These are phyloP conservation scores for Dicrurus megarhynchus DNA, from an alignment of 2,113 vertebrate species.

Conservation along the genomic window DNA sequence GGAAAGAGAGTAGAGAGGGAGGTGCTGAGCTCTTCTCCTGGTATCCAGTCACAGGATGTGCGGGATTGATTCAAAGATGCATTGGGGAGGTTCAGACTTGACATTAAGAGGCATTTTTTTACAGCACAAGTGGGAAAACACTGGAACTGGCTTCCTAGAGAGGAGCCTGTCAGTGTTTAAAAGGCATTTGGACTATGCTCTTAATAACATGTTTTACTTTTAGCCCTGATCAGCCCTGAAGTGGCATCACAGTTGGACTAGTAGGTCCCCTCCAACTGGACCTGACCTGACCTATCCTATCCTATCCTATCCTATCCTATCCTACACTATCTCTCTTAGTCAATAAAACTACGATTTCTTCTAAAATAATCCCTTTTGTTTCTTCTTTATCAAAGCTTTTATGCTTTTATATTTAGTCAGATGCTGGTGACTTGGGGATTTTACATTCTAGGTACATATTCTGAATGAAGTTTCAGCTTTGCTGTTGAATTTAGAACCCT, in stretches of 20 bases:
- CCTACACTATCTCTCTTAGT: background rate
- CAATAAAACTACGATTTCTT: background rate
- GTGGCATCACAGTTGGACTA: background rate
- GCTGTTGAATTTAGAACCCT: background rate
- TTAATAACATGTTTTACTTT: background rate
- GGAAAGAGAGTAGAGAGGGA: background rate
- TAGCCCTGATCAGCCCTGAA: background rate
- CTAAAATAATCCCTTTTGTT: background rate
- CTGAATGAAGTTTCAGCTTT: background rate
- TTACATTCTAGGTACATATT: background rate
- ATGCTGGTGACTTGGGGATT: background rate
- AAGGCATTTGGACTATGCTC: background rate
- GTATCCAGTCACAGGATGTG: fast-evolving
- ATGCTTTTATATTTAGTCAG: background rate
- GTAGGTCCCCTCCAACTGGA: background rate
- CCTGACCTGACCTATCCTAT: background rate
- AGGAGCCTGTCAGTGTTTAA: background rate
- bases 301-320: background rate
- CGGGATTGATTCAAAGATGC: background rate
- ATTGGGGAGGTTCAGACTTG: background rate
- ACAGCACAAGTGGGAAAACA: background rate
- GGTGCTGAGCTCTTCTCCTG: background rate
- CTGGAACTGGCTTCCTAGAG: background rate
- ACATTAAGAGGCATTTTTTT: background rate
- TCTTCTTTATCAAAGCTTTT: background rate